Evolutionary conservation across 2,797 vertebrate species (phyloP).

Genomic region (Phyllotis vaccarum): DNA sequence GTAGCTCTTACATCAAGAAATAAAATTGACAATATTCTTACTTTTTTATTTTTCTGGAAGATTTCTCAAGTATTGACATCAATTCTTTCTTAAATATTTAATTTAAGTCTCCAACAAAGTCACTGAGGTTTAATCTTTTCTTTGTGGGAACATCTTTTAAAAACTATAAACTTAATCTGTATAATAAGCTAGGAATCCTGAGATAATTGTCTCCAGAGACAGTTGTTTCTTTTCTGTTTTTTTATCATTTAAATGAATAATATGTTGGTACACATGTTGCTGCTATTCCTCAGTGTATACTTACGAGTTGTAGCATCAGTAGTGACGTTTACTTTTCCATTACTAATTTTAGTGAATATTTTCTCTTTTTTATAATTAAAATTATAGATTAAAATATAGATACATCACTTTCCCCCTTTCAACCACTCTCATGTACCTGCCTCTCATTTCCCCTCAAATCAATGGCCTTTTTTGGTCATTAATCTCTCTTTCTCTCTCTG

Average conservation of each 20-base stretch:
- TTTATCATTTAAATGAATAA: neutral
- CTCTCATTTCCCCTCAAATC: neutral
- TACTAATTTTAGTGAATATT: slow-evolving; percentile 12
- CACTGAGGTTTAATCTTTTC: neutral
- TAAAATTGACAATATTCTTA: neutral
- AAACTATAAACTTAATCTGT: neutral
- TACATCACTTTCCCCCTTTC: neutral
- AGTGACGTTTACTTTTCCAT: neutral
- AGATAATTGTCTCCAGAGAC: neutral
- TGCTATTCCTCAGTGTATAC: neutral
- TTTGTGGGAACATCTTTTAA: neutral
- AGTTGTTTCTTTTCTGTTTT: neutral
- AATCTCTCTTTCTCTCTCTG: too few relatives aligned
- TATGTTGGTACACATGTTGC: neutral
- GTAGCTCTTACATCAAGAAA: neutral
- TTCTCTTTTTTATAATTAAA: neutral
- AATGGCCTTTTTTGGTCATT: neutral
- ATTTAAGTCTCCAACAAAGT: slow-evolving; percentile 3
- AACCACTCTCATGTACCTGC: neutral
- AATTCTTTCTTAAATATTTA: slow-evolving; percentile 1
- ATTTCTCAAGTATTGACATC: neutral
- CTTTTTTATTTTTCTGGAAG: neutral
- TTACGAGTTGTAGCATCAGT: neutral
- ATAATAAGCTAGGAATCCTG: neutral
- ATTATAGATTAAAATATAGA: neutral